A percentile compares a stretch with the other conserved stretches of the same genome.
Conservation (phyloP, 2,113 vertebrate species). For the Neodon shergylaensis region DNA sequence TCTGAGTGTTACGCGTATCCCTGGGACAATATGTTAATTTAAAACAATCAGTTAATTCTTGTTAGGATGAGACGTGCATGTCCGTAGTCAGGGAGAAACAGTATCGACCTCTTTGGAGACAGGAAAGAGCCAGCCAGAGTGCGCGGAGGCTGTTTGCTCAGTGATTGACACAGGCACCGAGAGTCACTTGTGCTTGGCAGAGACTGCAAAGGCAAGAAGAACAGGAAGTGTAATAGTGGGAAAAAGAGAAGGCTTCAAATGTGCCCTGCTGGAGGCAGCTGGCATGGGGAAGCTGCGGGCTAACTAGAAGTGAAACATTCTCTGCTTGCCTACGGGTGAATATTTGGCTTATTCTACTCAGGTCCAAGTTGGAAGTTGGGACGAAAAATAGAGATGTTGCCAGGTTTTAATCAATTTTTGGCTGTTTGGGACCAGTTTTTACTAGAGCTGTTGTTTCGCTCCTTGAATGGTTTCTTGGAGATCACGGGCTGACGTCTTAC, state of each 20-base stretch:
- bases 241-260: neutral
- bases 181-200: neutral
- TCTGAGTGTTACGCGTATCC: neutral
- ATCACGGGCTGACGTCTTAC: neutral
- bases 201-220: neutral
- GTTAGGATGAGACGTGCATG: neutral
- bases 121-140: neutral
- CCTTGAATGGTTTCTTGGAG: neutral
- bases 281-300: neutral
- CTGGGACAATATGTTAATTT: constrained; percentile 3
- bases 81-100: neutral
- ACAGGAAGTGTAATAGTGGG: neutral
- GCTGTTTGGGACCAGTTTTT: neutral
- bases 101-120: neutral
- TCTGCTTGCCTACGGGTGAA: neutral
- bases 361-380: neutral
- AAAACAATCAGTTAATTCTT: constrained; percentile 25
- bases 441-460: neutral
- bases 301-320: neutral
- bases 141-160: constrained; percentile 26
- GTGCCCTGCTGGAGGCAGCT: neutral
- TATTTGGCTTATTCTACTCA: neutral
- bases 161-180: neutral
- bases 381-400: neutral
- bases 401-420: constrained; percentile 24